Conservation (phyloP, 2,797 vertebrate genomes). For the Coregonus sp. region DNA sequence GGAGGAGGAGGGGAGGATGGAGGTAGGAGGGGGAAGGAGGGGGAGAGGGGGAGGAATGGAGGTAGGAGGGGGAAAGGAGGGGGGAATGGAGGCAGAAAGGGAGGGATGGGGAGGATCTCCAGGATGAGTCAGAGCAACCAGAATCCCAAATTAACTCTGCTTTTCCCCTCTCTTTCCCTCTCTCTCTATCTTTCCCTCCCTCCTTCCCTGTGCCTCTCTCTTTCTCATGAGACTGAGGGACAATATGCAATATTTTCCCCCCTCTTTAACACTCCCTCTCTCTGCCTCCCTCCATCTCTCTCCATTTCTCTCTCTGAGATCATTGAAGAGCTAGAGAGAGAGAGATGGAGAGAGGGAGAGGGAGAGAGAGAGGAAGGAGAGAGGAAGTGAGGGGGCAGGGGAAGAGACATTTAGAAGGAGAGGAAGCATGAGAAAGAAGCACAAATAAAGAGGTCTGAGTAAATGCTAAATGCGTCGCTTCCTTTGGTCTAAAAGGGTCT, state of each 20-base stretch:
- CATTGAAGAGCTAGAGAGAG: slow-evolving; percentile 11
- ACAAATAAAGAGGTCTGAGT: background rate
- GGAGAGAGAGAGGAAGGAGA: background rate
- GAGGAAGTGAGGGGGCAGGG: background rate
- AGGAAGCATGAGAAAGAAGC: background rate
- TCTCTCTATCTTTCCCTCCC: too few relatives aligned
- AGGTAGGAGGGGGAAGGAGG: too few relatives aligned
- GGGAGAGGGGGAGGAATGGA: too few relatives aligned
- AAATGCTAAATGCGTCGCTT: background rate
- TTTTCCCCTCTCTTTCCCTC: too few relatives aligned
- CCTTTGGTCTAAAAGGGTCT: background rate
- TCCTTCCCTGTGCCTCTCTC: too few relatives aligned
- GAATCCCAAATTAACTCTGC: slow-evolving; percentile 4
- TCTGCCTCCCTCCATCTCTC: slow-evolving; percentile 11
- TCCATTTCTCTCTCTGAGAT: background rate
- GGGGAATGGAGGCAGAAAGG: slow-evolving; percentile 1
- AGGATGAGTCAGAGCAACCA: slow-evolving; percentile 16
- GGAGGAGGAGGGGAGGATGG: too few relatives aligned
- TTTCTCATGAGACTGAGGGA: too few relatives aligned
- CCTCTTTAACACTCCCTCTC: slow-evolving; percentile 4
- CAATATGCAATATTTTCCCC: too few relatives aligned
- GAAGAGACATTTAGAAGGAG: background rate
- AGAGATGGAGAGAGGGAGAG: background rate
- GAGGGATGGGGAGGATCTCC: slow-evolving; percentile 22
- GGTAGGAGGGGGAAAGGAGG: background rate